These are phyloP conservation scores for Aspidiotus destructor DNA, from an alignment of 2,888 invertebrate genomes.

Conservation along the genomic window DNA sequence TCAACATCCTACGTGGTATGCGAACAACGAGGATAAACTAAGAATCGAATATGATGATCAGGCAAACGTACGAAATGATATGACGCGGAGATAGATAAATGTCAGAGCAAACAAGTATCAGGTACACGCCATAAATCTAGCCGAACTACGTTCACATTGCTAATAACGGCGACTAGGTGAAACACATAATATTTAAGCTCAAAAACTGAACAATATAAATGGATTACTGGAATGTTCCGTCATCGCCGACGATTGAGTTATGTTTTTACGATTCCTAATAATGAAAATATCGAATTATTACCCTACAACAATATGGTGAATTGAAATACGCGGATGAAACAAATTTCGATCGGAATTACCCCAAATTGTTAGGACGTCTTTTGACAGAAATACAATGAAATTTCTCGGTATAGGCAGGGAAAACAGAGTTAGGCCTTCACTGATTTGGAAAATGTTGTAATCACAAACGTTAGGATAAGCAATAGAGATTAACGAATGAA, in stretches of 20 bases:
- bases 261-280: neutral
- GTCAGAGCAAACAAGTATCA: too few relatives aligned
- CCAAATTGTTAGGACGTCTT: neutral
- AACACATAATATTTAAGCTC: too few relatives aligned
- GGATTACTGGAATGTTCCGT: neutral
- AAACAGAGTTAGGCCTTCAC: neutral
- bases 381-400: neutral
- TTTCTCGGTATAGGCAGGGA: neutral
- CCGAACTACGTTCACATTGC: too few relatives aligned
- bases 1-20: too few relatives aligned
- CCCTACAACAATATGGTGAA: neutral
- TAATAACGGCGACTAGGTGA: too few relatives aligned
- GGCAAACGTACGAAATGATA: too few relatives aligned
- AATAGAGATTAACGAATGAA: neutral
- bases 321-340: too few relatives aligned
- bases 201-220: neutral
- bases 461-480: neutral
- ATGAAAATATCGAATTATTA: neutral
- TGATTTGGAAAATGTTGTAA: neutral
- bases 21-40: too few relatives aligned
- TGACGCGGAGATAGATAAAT: too few relatives aligned
- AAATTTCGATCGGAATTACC: neutral
- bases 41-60: too few relatives aligned
- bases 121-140: too few relatives aligned
- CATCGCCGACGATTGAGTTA: neutral